These are phyloP conservation scores for Holacanthella duospinosa DNA, from an alignment of 2,888 invertebrate genomes.

Conservation along the genomic window DNA sequence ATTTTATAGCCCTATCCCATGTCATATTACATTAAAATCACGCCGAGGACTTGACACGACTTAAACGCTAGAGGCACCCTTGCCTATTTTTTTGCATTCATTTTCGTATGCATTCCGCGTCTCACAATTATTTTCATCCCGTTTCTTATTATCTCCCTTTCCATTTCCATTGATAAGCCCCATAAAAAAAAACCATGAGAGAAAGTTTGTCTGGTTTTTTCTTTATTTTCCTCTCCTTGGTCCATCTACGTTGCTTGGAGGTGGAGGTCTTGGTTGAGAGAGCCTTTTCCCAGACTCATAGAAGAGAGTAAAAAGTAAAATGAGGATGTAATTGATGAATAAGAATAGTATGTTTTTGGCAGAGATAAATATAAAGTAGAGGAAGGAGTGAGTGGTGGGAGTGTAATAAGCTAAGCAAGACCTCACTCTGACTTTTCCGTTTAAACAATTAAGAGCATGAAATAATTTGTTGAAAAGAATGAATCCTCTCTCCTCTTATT, in stretches of 20 bases:
- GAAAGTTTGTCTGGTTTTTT: slow-evolving; percentile 30
- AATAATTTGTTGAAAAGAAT: not conserved
- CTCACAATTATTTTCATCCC: slow-evolving; percentile 37
- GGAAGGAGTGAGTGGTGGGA: not conserved
- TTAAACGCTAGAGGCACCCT: slow-evolving; percentile 8
- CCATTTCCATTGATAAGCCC: slow-evolving; percentile 31
- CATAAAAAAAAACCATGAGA: slow-evolving; percentile 36
- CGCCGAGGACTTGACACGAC: slow-evolving; percentile 24
- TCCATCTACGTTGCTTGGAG: too few species aligned
- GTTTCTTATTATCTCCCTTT: slow-evolving; percentile 30
- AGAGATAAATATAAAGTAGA: not conserved
- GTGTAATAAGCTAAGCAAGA: too few species aligned
- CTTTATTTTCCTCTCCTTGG: slow-evolving; percentile 26
- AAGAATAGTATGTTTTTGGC: too few species aligned
- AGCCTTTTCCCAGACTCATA: too few species aligned
- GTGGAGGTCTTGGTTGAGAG: too few species aligned
- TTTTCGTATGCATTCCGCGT: slow-evolving; percentile 33
- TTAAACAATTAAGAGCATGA: not conserved
- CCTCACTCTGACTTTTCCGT: not conserved
- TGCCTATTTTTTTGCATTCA: not conserved
- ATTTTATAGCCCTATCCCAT: slow-evolving; percentile 38
- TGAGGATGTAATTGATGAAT: not conserved
- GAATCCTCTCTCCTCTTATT: not conserved
- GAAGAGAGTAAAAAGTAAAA: too few species aligned
- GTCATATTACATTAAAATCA: slow-evolving; percentile 38